Evolutionary conservation across 2,113 vertebrate species (phyloP).

Genomic region (Todiramphus chloris): DNA sequence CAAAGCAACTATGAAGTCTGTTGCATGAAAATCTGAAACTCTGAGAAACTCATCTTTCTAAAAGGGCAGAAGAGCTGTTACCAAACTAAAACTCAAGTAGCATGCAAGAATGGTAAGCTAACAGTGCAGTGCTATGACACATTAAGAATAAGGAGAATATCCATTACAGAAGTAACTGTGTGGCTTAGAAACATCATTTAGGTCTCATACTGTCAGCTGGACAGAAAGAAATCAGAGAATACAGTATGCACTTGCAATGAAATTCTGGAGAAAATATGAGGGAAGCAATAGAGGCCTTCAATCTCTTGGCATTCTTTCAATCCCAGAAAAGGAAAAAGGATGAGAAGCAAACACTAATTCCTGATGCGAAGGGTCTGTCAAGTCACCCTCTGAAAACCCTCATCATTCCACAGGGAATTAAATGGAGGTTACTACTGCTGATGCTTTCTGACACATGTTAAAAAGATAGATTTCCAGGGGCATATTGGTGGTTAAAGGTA

Average conservation of each 20-base stretch:
- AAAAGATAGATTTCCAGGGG: neutral
- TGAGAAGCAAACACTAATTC: neutral
- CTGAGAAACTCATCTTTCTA: slow-evolving; percentile 19
- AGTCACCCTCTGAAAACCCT: neutral
- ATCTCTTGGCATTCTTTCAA: neutral
- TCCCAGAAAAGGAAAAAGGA: neutral
- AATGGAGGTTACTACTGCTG: neutral
- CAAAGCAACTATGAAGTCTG: slow-evolving; percentile 50
- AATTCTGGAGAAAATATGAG: neutral
- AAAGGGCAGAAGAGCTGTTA: neutral
- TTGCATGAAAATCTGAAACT: neutral
- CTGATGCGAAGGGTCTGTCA: neutral
- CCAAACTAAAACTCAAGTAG: neutral
- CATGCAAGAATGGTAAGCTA: neutral
- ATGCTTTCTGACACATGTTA: neutral
- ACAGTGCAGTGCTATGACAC: neutral
- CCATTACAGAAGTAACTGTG: neutral
- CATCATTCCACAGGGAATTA: neutral
- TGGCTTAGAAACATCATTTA: neutral
- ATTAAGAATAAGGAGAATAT: slow-evolving; percentile 7
- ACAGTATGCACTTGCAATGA: neutral
- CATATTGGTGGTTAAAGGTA: neutral
- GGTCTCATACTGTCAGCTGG: neutral
- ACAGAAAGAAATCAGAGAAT: neutral
- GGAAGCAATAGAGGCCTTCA: neutral